Base-by-base conservation (phyloP, 2,113 vertebrate species). In the Thomomys bottae region DNA sequence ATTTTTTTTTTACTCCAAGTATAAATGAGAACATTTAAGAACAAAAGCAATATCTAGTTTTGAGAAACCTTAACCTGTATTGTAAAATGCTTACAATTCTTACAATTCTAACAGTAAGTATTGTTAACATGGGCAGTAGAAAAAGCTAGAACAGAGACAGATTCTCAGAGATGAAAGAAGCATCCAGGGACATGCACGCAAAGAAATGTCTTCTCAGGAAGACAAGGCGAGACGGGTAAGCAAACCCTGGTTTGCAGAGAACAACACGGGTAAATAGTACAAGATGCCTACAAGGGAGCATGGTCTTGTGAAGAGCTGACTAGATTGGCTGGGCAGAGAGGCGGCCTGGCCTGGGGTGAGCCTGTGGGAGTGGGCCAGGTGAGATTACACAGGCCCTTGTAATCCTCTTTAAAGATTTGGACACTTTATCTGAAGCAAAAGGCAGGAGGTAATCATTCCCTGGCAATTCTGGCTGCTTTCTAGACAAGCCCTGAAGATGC, bases 361-460 rank as follows among this genome's bases (percentile, higher is more conserved):
- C n/a, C 45, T 42, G 18, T 11, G 32, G 9, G 71, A 32, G 1
- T 76, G 36, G 89, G 42, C 30, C 63, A 18, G 21, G 32, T 1
- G 40, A 75, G 63, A 61, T 76, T 15, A 72, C 23, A 15, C 6
- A 63, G 32, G 5, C 7, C 10, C 28, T 34, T 24, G 3, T 21
- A 76, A 20, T 21, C 23, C 26, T 76, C 45, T 23, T 45, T 40
- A 64, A 84, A 10, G 10, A 73, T 71, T 45, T 90, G 54, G 28
- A 8, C 6, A 30, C 73, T 91, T 84, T 73, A 67, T 84, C 66
- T 87, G 91, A 87, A 78, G 72, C 18, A 91, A 67, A 73, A 59
- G 6, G 20, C 20, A 4, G 64, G 49, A 70, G 24, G 30, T 49
- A 38, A 49, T 86, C 76, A 59, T 26, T 73, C 32, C 54, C 54